Base-by-base conservation (phyloP, 2,888 invertebrate genomes). In the Helobdella robusta region DNA sequence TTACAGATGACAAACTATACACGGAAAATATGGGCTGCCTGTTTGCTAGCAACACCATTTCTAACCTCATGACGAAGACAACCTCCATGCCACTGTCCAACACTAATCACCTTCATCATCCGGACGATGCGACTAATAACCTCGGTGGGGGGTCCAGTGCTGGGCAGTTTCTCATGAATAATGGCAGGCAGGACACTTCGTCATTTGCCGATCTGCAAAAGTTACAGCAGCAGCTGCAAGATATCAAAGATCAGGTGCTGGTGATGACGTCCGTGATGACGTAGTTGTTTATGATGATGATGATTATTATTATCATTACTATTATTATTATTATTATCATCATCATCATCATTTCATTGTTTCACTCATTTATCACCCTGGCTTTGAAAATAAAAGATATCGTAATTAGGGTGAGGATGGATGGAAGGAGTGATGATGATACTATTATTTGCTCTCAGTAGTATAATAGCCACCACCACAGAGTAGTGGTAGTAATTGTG, bases 191-290 rank as follows among this genome's bases (percentile, higher is more conserved):
- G 52, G 77, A 78, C 67, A 76, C 76, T 63, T 66, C 65, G 11
- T 73, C 74, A 3, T 80, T 81, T 66, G 85, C 85, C 67, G 93
- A 94, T 80, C 88, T 94, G 66, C 88, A 89, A 78, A 91, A 91
- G 76, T 81, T 91, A 52, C 89, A 90, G 76, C 93, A 95, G 78
- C 94, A 95, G 77, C 81, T 97, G 69, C 92, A 94, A 80, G 95
- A 95, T 78, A 94, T 95, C 75, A 94, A 93, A 78, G 94, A 95
- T 80, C 93, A 93, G 86, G 92, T 78, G 67, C 4, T 18, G 6
- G 8, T 59, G 34, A 23, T n/a, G n/a, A n/a, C n/a, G n/a, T n/a
- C n/a, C n/a, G n/a, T n/a, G n/a, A n/a, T n/a, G n/a, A n/a, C n/a
- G n/a, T n/a, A n/a, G n/a, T n/a, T n/a, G n/a, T n/a, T n/a, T n/a